A percentile compares a stretch with the other conserved stretches of the same genome.
These are phyloP conservation scores for Mionectes macconnelli DNA, from an alignment of 2,113 vertebrate species.

Conservation along the genomic window DNA sequence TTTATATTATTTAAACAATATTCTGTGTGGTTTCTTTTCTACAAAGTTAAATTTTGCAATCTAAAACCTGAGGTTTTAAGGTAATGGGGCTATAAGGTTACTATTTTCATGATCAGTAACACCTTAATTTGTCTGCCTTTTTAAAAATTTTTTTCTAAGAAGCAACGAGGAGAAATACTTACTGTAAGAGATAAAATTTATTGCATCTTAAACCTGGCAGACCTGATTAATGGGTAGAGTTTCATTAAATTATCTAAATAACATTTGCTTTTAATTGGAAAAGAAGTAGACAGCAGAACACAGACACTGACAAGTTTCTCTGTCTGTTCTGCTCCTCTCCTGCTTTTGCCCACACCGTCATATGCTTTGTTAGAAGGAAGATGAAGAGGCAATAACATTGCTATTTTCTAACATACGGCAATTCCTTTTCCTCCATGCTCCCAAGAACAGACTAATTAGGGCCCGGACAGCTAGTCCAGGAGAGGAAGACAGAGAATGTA, in stretches of 20 bases:
- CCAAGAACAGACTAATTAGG: neutral
- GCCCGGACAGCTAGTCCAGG: neutral
- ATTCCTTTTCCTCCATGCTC: neutral
- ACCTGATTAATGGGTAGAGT: neutral
- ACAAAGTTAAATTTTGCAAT: neutral
- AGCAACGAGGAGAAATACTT: neutral
- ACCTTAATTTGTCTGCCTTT: neutral
- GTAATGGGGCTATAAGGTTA: neutral
- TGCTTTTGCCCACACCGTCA: neutral
- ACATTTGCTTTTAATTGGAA: neutral
- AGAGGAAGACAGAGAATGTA: neutral
- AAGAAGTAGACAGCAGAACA: neutral
- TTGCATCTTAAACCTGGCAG: neutral
- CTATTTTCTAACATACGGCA: neutral
- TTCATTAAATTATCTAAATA: neutral
- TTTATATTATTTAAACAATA: neutral
- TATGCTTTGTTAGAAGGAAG: neutral
- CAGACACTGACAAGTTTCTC: neutral
- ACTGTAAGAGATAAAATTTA: neutral
- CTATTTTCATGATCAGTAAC: neutral
- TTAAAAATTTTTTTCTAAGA: neutral
- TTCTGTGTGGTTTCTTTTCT: neutral
- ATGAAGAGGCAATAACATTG: neutral
- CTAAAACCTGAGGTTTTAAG: neutral
- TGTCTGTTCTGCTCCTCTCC: neutral